Base-by-base conservation (phyloP, 1,140 invertebrate genomes). In the Polypedilum vanderplanki region DNA sequence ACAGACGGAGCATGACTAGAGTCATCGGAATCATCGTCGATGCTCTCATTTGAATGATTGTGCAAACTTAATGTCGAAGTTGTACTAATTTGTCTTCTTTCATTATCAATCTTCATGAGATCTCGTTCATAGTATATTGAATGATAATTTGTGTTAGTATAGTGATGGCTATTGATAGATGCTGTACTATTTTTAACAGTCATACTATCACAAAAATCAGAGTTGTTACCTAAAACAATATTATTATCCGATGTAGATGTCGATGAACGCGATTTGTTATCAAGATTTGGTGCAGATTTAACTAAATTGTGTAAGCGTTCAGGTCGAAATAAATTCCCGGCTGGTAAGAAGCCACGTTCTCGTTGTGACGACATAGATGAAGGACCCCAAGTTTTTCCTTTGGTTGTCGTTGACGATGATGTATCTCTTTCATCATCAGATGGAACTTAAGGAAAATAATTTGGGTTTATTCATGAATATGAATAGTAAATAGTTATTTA, bases 331-430 rank as follows among this genome's bases (percentile, higher is more conserved):
- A 33, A 33, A 33, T 1, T 33, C 5, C 24, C 24, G 5, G 65
- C 65, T 70, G 86, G 86, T 77, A 88, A 83, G 78, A 94, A 89
- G 79, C 91, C 90, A 76, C 94, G 88, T 81, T 96, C 93, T 76
- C 93, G 91, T 84, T 96, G 93, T 83, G 95, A 93, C 77, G 80
- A 79, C 41, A 91, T 88, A 73, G 94, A 95, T 78, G 94, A 96
- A 77, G 96, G 96, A 77, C 96, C 96, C 96, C 96, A 98, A 22
- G 96, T 98, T 86, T 97, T 97, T 82, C 95, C 95, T 86, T 98
- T 98, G 77, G 94, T 70, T 67, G 94, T 67, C 17, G 65, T 67
- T 70, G 65, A 70, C 17, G 65, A 70, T 18, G 18, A 9, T 18
- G 65, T 70, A 12, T 70, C 92, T 80, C 94, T 95, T 85, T 96